Conservation (phyloP, 64 coral and sea anemone species). For the Montipora capricornis region DNA sequence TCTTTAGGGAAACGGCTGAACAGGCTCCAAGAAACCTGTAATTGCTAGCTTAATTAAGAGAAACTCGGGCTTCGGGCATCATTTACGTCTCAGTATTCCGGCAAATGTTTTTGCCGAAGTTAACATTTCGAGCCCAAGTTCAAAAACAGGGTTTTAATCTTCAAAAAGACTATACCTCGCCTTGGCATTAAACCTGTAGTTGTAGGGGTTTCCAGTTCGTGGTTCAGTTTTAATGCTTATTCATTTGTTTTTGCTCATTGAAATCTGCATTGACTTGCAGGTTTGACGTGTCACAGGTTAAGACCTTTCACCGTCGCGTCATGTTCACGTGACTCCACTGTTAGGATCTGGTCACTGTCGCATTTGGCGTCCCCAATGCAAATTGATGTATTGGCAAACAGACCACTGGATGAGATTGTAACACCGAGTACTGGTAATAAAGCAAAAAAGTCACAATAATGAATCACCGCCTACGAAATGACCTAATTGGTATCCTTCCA, state of each 20-base stretch:
- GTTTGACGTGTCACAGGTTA: slow-evolving; percentile 88
- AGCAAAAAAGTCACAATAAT: neutral
- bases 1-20: no score
- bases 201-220: no score
- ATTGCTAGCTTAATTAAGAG: no score
- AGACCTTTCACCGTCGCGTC: slow-evolving; percentile 94
- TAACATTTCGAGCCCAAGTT: no score
- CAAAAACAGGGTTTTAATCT: no score
- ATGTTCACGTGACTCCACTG: slow-evolving; percentile 93
- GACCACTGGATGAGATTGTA: slow-evolving; percentile 72
- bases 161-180: no score
- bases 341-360: slow-evolving; percentile 86
- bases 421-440: slow-evolving; percentile 76
- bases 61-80: no score
- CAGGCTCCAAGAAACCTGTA: no score
- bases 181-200: no score
- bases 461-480: no score
- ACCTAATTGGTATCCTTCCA: neutral
- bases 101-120: no score
- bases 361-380: slow-evolving; percentile 74
- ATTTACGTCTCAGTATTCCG: no score
- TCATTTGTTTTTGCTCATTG: neutral
- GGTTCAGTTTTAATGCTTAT: neutral
- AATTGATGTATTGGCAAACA: slow-evolving; percentile 77
- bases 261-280: slow-evolving; percentile 20